phyloP scores from a whole-genome alignment of 2,797 vertebrate species.

The Coracias cyanogaster region DNA sequence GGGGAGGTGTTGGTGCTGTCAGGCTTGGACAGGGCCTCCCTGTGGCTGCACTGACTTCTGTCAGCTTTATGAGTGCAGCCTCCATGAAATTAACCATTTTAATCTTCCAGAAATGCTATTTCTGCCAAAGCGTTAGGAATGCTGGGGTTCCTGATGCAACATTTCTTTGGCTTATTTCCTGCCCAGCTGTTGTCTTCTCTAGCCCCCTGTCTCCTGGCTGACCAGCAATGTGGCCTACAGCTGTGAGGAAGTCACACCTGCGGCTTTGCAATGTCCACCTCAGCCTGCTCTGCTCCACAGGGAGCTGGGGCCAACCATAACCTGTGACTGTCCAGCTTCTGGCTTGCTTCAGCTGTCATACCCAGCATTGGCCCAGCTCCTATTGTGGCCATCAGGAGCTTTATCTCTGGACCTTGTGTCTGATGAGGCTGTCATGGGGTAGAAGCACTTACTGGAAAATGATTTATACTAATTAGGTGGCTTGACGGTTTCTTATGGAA shows the following conservation, averaged over 20 bases:
- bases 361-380: not conserved
- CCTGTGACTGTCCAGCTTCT: fast-evolving
- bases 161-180: slow-evolving; percentile 48
- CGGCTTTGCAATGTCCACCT: not conserved
- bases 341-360: not conserved
- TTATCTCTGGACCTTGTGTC: slow-evolving; percentile 27
- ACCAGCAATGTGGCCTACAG: not conserved
- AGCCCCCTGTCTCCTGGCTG: not conserved
- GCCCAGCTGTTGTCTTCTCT: slow-evolving; percentile 52
- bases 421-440: slow-evolving; percentile 4
- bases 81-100: slow-evolving; percentile 48
- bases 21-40: not conserved
- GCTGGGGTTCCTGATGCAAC: not conserved
- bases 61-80: slow-evolving; percentile 10
- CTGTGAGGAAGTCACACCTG: slow-evolving; percentile 30
- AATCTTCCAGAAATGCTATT: slow-evolving; percentile 9
- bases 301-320: not conserved
- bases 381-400: not conserved
- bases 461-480: slow-evolving; percentile 65
- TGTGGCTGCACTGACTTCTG: not conserved
- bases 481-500: slow-evolving; percentile 39
- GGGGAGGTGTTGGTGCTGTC: not conserved
- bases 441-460: slow-evolving; percentile 64
- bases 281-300: not conserved
- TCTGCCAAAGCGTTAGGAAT: slow-evolving; percentile 3